These are phyloP conservation scores for Microhierax caerulescens DNA, from an alignment of 2,797 vertebrate genomes.

Conservation along the genomic window DNA sequence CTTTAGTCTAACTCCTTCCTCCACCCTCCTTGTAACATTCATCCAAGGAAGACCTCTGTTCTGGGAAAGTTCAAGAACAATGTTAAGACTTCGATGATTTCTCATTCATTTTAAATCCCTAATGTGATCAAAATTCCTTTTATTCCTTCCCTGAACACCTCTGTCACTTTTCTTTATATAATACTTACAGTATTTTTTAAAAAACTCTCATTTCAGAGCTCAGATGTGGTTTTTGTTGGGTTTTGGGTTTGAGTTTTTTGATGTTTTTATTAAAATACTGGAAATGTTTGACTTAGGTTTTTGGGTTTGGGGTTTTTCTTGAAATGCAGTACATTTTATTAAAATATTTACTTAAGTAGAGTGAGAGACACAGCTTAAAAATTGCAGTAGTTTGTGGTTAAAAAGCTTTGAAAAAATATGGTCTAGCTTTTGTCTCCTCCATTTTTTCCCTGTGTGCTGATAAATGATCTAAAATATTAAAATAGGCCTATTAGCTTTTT, in stretches of 20 bases:
- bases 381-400: neutral
- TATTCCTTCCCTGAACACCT: conserved; percentile 14
- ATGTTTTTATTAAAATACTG: neutral
- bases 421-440: neutral
- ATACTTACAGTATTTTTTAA: neutral
- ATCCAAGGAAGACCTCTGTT: conserved; percentile 30
- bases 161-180: conserved; percentile 29
- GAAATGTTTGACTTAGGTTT: neutral
- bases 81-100: conserved; percentile 20
- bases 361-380: neutral
- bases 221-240: neutral
- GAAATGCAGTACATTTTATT: neutral
- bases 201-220: neutral
- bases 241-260: too few relatives aligned
- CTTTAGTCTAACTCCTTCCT: conserved; percentile 30
- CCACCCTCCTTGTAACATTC: neutral
- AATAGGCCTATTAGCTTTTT: neutral
- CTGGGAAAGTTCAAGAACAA: conserved; percentile 41
- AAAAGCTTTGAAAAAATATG: neutral
- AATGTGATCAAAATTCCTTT: conserved; percentile 27
- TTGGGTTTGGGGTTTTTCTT: neutral
- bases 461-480: neutral
- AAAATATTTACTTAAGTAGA: neutral
- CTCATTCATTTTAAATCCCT: conserved; percentile 48
- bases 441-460: neutral